Evolutionary conservation across 2,888 invertebrate species (phyloP).

Genomic region (Trileptium ribeirensis): DNA sequence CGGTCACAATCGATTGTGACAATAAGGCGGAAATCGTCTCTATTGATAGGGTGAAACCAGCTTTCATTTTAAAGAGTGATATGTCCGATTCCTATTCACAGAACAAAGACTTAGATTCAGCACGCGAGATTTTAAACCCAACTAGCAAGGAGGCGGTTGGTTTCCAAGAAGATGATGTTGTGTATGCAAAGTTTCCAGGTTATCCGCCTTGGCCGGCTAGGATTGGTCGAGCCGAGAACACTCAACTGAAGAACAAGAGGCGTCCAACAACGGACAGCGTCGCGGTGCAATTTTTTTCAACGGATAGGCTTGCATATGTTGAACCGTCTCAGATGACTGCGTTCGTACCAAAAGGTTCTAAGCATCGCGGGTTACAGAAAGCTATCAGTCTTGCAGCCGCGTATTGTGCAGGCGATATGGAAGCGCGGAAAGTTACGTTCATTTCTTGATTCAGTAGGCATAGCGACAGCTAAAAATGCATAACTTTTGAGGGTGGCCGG

Average conservation of each 20-base stretch:
- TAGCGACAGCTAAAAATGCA: neutral
- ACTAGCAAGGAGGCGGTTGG: neutral
- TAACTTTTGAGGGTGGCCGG: neutral
- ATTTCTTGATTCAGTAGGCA: neutral
- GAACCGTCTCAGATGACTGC: neutral
- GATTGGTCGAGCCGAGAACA: neutral
- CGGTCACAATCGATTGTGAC: neutral
- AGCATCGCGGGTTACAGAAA: neutral
- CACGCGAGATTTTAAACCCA: neutral
- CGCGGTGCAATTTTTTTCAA: neutral
- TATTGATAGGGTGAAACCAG: constrained; percentile 1
- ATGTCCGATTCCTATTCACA: neutral
- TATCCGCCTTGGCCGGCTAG: neutral
- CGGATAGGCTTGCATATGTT: neutral
- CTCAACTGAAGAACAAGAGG: neutral
- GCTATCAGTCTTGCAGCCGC: neutral
- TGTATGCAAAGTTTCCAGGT: neutral
- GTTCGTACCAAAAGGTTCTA: neutral
- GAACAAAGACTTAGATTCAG: neutral
- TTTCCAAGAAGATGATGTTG: neutral
- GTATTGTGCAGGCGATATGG: neutral
- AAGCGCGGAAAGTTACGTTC: neutral
- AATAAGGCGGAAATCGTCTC: neutral
- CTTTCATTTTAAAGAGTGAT: neutral
- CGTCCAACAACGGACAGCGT: neutral